These are phyloP conservation scores for Conus betulinus DNA, from an alignment of 1,140 invertebrate genomes.

Conservation along the genomic window DNA sequence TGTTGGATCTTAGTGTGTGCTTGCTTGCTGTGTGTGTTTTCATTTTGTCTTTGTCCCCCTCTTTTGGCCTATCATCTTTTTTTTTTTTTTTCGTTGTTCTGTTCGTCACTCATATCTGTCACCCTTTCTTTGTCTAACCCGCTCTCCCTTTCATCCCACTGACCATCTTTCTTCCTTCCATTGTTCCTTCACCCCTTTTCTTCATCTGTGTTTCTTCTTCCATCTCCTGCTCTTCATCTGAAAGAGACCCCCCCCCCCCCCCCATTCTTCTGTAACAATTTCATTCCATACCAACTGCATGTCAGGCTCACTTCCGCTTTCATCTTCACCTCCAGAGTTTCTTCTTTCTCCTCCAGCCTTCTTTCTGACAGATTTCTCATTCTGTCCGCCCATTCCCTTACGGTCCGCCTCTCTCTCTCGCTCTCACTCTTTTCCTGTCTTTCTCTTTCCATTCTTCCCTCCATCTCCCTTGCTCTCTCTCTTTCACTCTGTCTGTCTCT, in stretches of 20 bases:
- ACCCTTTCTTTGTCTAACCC: background rate
- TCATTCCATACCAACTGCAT: no score
- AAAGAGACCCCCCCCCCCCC: background rate
- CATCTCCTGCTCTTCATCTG: background rate
- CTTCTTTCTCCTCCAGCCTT: background rate
- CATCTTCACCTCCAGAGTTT: no score
- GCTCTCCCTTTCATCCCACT: background rate
- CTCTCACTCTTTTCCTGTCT: conserved; percentile 20
- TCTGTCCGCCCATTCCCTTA: background rate
- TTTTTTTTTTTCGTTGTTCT: background rate
- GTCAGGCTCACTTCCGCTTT: no score
- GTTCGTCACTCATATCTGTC: background rate
- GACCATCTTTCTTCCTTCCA: background rate
- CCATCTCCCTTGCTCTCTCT: conserved; percentile 1
- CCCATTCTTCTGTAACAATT: no score
- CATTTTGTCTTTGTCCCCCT: background rate
- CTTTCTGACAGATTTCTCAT: background rate
- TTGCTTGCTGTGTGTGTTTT: no score
- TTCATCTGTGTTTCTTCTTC: background rate
- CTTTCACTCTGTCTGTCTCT: conserved; percentile 19
- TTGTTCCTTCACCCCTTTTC: background rate
- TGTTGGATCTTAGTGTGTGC: no score
- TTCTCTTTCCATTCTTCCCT: background rate
- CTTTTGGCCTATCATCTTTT: background rate
- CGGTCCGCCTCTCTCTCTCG: conserved; percentile 17